These are phyloP conservation scores for Eonycteris spelaea DNA, from an alignment of 2,113 vertebrate genomes.

Conservation along the genomic window DNA sequence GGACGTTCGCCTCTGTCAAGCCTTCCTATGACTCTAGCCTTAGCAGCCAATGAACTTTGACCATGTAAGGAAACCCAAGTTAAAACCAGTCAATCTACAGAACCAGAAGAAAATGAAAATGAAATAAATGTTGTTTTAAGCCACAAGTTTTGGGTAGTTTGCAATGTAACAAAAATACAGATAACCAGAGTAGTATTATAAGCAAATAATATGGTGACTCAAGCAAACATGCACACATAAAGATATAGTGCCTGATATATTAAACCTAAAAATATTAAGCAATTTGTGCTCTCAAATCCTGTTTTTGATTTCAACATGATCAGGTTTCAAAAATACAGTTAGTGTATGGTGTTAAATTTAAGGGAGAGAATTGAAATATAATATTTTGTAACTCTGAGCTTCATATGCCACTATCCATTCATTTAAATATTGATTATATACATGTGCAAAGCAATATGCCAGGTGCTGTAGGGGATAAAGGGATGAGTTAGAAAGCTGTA, in stretches of 20 bases:
- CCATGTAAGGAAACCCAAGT: neutral
- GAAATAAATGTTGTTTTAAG: neutral
- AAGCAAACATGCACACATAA: neutral
- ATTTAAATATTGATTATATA: constrained; percentile 76
- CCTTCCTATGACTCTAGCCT: neutral
- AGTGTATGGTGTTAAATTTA: constrained; percentile 27
- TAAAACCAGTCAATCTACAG: neutral
- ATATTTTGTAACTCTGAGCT: constrained; percentile 49
- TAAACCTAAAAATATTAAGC: constrained; percentile 15
- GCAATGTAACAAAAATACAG: neutral
- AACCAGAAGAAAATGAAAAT: neutral
- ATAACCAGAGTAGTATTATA: neutral
- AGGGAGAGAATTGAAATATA: constrained; percentile 54
- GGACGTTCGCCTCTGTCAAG: neutral
- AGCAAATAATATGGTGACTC: neutral
- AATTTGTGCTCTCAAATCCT: neutral
- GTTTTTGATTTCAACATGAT: constrained; percentile 31
- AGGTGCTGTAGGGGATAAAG: constrained; percentile 62
- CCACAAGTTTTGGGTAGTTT: neutral
- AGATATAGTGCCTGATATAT: neutral
- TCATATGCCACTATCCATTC: constrained; percentile 56
- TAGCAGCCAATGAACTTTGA: neutral
- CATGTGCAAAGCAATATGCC: constrained; percentile 60
- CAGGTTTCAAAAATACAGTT: constrained; percentile 8
- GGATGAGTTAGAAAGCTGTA: constrained; percentile 62